These are phyloP conservation scores for Corella eumyota DNA, from an alignment of 23 tunicate species.

Conservation along the genomic window DNA sequence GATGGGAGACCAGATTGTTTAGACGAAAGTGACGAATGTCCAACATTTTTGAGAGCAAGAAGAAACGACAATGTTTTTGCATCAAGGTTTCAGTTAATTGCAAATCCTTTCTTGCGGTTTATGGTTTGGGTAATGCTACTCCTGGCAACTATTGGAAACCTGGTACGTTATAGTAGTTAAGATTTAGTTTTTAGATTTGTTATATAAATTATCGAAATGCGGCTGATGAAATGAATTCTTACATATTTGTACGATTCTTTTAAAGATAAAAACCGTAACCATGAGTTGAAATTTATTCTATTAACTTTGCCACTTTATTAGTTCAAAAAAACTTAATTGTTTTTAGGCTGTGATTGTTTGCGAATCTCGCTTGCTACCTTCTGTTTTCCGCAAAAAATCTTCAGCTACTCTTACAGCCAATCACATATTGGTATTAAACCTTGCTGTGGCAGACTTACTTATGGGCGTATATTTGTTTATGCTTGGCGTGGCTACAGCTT, in stretches of 20 bases:
- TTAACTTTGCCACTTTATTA: no score
- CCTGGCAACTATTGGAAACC: slow-evolving; percentile 47
- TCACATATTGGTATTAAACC: slow-evolving; percentile 34
- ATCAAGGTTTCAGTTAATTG: slow-evolving; percentile 41
- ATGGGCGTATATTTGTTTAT: slow-evolving; percentile 42
- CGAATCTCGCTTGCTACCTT: neutral
- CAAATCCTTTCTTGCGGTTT: slow-evolving; percentile 28
- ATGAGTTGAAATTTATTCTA: no score
- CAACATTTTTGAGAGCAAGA: neutral
- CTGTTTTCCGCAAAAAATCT: slow-evolving; percentile 1
- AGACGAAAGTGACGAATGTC: slow-evolving; percentile 92
- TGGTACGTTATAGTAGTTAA: slow-evolving; percentile 41
- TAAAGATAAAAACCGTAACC: no score
- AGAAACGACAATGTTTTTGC: slow-evolving; percentile 14
- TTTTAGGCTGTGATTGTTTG: slow-evolving; percentile 1
- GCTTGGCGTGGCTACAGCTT: slow-evolving; percentile 9
- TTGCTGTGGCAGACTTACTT: slow-evolving; percentile 26
- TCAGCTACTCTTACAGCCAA: slow-evolving; percentile 22
- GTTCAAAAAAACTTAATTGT: no score
- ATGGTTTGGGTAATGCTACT: slow-evolving; percentile 59
- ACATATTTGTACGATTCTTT: no score
- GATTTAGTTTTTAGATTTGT: no score
- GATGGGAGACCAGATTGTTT: slow-evolving; percentile 57
- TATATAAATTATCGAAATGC: no score
- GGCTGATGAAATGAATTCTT: no score